phyloP scores from a whole-genome alignment of 2,113 vertebrate genomes.

The Zosterops lateralis region DNA sequence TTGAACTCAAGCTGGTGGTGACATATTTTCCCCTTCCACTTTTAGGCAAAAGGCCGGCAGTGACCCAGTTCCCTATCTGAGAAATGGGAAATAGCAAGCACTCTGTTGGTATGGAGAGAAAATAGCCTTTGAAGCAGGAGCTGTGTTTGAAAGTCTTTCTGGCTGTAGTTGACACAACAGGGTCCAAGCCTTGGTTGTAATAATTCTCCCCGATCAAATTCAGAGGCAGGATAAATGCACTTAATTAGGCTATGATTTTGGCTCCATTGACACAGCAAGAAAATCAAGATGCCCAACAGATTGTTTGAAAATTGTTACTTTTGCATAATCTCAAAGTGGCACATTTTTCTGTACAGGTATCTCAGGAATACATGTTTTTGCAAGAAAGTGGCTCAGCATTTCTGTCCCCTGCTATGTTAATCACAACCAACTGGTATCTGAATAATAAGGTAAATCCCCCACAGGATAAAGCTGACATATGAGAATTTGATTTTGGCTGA shows the following conservation, averaged over 20 bases:
- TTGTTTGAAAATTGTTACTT: background rate
- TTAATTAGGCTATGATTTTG: background rate
- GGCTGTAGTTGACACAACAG: background rate
- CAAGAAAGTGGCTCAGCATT: background rate
- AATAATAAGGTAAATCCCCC: background rate
- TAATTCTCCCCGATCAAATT: background rate
- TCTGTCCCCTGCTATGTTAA: constrained; percentile 2
- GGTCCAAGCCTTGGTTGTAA: background rate
- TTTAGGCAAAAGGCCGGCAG: background rate
- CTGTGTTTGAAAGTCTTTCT: background rate
- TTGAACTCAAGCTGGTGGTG: background rate
- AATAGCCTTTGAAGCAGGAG: background rate
- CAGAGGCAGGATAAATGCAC: background rate
- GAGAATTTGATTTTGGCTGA: background rate
- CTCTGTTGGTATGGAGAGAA: background rate
- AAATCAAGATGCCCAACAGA: background rate
- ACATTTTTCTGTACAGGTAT: background rate
- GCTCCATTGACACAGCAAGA: background rate
- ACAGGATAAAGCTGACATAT: background rate
- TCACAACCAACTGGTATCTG: background rate
- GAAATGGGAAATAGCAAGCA: background rate
- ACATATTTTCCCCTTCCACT: background rate
- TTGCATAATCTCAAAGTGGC: background rate
- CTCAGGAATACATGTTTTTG: background rate
- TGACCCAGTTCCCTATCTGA: background rate